A percentile compares a stretch with the other conserved stretches of the same genome.
These are phyloP conservation scores for Phymatocera aterrima DNA, from an alignment of 2,888 invertebrate genomes.

Conservation along the genomic window DNA sequence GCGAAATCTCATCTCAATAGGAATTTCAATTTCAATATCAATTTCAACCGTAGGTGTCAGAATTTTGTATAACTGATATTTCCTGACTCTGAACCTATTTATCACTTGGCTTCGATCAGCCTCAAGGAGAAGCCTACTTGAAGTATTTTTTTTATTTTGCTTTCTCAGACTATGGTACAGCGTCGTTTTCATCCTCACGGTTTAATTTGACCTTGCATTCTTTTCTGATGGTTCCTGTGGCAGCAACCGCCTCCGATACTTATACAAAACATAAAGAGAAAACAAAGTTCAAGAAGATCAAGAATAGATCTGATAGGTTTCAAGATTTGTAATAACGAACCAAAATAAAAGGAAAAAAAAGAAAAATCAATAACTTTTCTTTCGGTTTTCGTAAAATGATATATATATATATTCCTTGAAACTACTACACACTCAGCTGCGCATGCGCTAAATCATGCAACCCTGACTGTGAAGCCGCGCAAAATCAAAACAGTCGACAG, in stretches of 20 bases:
- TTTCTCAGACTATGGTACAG: neutral
- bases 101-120: neutral
- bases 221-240: slow-evolving; percentile 73
- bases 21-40: too few species aligned
- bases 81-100: slow-evolving; percentile 11
- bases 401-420: too few species aligned
- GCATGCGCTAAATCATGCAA: too few species aligned
- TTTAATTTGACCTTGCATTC: slow-evolving; percentile 68
- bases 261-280: slow-evolving; percentile 64
- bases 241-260: slow-evolving; percentile 72
- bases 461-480: too few species aligned
- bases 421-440: too few species aligned
- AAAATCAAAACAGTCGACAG: too few species aligned
- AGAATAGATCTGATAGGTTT: slow-evolving; percentile 51
- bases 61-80: slow-evolving; percentile 24
- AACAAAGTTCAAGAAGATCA: slow-evolving; percentile 49
- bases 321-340: neutral
- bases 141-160: neutral
- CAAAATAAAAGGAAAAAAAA: neutral
- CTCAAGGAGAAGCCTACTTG: too few species aligned
- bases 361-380: neutral
- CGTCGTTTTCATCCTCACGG: slow-evolving; percentile 54
- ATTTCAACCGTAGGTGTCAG: neutral
- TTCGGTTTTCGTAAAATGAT: neutral
- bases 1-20: slow-evolving; percentile 18